Base-by-base conservation (phyloP, 2,888 invertebrate genomes). In the Caenorhabditis uteleia region DNA sequence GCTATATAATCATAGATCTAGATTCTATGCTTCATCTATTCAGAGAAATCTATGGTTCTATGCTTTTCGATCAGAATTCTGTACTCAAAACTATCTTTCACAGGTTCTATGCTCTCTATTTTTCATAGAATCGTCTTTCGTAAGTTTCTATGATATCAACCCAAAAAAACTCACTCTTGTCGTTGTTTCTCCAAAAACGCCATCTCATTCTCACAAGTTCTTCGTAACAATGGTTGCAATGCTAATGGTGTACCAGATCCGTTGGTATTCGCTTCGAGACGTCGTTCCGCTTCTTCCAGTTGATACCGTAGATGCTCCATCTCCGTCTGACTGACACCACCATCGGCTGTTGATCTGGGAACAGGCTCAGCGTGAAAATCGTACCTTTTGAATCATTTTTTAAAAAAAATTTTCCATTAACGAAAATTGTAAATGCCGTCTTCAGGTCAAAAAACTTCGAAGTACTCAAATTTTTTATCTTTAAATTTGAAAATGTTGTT, bases 191-290 rank as follows among this genome's bases (percentile, higher is more conserved):
- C 72, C 38, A 82, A 47, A 45, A 70, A 74, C 25, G 68, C 54
- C 62, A 92, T 91, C 85, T 98, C 98, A 59, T 93, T 88, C 86
- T 98, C 97, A 85, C 95, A 93, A 0, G 95, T 97, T 46, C 93
- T 87, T 84, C 97, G 94, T 16, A 98, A 86, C 93, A 95, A 95
- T 70, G 91, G 91, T 83, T 95, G 95, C 6, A 97, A 87, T 2
- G 91, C 91, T 1, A 89, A 87, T 0, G 93, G 92, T 0, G 94
- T 92, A 21, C 67, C 73, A 23, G 61, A 57, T 66, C 84, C 84
- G 54, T 84, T 75, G 5, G 77, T 71, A 46, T 85, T 83, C 42
- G 66, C 60, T 46, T 79, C 82, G 16, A 82, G 60, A 29, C 75
- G 70, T 21, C 72, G 65, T 48, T 80, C 77, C 2, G 77, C 77